Conservation (phyloP, 2,113 vertebrate genomes). For the Pluvianellus socialis region DNA sequence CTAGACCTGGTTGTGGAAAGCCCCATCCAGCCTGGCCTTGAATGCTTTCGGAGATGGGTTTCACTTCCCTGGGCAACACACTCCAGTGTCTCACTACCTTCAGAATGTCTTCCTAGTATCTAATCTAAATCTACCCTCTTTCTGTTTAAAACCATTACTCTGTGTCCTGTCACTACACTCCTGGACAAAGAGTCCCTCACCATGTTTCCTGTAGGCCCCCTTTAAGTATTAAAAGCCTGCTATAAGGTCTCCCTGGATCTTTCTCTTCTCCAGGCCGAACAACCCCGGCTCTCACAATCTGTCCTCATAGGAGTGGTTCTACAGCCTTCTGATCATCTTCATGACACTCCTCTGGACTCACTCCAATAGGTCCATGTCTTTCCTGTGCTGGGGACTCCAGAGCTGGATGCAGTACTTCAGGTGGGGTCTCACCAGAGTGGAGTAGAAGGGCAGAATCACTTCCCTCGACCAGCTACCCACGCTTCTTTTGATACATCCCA, state of each 20-base stretch:
- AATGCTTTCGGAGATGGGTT: not conserved
- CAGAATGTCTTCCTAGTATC: not conserved
- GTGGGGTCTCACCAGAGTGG: not conserved
- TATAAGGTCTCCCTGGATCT: not conserved
- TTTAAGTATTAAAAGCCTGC: not conserved
- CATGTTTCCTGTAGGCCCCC: not conserved
- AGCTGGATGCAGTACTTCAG: not conserved
- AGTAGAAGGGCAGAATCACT: not conserved
- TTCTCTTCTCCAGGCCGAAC: not conserved
- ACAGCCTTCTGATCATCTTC: not conserved
- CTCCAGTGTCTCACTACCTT: not conserved
- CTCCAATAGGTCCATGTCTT: not conserved
- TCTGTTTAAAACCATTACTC: not conserved
- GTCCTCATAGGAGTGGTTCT: not conserved
- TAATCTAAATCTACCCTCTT: not conserved
- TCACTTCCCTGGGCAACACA: not conserved
- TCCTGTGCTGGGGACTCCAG: not conserved
- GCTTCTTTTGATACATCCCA: not conserved
- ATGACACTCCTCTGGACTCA: not conserved
- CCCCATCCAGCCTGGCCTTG: not conserved
- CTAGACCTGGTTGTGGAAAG: not conserved
- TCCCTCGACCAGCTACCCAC: not conserved
- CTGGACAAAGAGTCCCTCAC: not conserved
- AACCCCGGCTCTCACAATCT: not conserved
- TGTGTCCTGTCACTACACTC: not conserved